phyloP scores from a whole-genome alignment of 1,140 invertebrate species.

The Drosophila bocqueti region DNA sequence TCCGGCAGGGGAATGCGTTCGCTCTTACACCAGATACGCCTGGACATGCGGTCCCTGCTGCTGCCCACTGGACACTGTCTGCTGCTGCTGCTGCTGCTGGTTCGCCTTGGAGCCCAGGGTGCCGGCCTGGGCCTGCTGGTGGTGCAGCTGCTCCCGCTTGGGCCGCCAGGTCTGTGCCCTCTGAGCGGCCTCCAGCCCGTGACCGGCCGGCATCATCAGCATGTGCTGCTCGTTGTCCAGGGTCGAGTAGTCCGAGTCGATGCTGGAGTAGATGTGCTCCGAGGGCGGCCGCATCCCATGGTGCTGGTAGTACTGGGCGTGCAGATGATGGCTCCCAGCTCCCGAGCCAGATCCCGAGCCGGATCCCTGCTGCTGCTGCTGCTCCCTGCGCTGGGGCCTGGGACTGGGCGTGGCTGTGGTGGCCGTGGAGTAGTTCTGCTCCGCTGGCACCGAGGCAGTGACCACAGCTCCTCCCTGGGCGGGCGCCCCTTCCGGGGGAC shows the following conservation, averaged over 20 bases:
- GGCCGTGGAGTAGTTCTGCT: constrained; percentile 88
- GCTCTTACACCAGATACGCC: constrained; percentile 64
- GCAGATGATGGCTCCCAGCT: constrained; percentile 56
- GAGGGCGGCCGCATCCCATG: constrained; percentile 88
- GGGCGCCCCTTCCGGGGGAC: constrained; percentile 75
- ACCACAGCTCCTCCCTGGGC: constrained; percentile 2
- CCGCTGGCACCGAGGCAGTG: constrained; percentile 46
- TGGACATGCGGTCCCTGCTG: constrained; percentile 68
- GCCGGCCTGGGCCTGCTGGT: constrained; percentile 51
- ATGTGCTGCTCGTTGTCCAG: constrained; percentile 84
- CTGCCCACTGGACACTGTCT: constrained; percentile 66
- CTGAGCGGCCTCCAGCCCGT: constrained; percentile 34
- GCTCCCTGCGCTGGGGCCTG: constrained; percentile 86
- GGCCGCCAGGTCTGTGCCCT: constrained; percentile 73
- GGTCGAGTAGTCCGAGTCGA: constrained; percentile 91
- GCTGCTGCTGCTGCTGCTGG: constrained; percentile 57
- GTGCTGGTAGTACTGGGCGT: constrained; percentile 84
- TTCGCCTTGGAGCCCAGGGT: constrained; percentile 59
- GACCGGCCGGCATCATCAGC: constrained; percentile 69
- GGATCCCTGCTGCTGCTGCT: constrained; percentile 34
- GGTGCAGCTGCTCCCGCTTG: constrained; percentile 67
- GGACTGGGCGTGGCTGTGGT: constrained; percentile 88
- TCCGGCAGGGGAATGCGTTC: constrained; percentile 14
- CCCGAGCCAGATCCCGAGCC: constrained; percentile 1
- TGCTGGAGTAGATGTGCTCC: constrained; percentile 94